A percentile compares a stretch with the other conserved stretches of the same genome.
phyloP scores from a whole-genome alignment of 1,140 invertebrate genomes.

The Coboldia fuscipes region DNA sequence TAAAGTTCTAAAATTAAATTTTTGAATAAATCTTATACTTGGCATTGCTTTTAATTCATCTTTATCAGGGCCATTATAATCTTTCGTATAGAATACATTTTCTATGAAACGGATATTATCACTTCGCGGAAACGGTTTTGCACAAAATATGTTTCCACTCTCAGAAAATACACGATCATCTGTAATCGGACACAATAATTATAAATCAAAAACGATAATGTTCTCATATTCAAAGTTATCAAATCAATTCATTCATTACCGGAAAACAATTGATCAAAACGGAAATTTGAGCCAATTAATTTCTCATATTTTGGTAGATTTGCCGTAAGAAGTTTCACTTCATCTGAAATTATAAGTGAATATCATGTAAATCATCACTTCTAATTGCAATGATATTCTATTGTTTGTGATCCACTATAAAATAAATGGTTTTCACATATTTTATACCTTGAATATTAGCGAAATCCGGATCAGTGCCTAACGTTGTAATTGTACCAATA shows the following conservation, averaged over 20 bases:
- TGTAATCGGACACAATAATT: constrained; percentile 5
- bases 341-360: no score
- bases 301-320: no score
- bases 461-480: constrained; percentile 32
- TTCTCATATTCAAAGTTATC: no score
- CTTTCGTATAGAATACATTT: constrained; percentile 26
- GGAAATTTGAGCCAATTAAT: constrained; percentile 18
- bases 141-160: constrained; percentile 33
- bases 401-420: no score
- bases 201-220: no score
- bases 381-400: no score
- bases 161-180: constrained; percentile 21
- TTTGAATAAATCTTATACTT: constrained; percentile 22
- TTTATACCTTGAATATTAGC: constrained; percentile 28
- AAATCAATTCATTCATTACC: no score
- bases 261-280: constrained; percentile 9
- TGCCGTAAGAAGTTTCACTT: no score
- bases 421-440: not conserved
- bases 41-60: constrained; percentile 31
- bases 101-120: constrained; percentile 19
- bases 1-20: no score
- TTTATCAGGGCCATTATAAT: constrained; percentile 22
- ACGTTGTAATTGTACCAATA: constrained; percentile 29
- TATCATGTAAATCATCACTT: no score
- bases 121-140: constrained; percentile 25